Evolutionary conservation across 2,888 invertebrate genomes (phyloP), one percentile per base, ranked within the genome.

Genomic region (Thereva nobilitata): DNA sequence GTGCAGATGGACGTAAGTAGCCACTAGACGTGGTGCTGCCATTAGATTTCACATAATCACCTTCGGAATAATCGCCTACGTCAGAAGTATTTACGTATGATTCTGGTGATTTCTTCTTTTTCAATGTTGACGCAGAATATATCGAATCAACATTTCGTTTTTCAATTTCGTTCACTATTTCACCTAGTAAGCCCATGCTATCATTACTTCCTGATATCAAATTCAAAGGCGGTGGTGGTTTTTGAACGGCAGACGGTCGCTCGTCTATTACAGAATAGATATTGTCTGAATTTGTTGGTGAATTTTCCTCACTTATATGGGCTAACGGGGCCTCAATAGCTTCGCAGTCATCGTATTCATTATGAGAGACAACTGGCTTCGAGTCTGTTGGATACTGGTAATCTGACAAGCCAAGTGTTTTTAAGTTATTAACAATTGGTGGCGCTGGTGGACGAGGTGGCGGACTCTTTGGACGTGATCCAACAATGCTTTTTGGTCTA

Each of bases 241-340:
- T 38, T 75, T 72, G 0, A 77, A 79, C 3, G 6, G 76, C 75
- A 1, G 86, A 83, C 0, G 90, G 87, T 42, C 87, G 85, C 76
- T 93, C 93, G 75, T 93, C 93, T 57, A 93, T 93, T 0, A 93
- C 90, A 0, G 93, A 92, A 76, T 93, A 93, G 70, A 93, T 93
- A 74, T 92, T 93, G 75, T 93, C 93, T 12, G 79, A 80, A 55
- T 80, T 82, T 9, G 83, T 78, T 4, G 84, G 83, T 0, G 86
- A 85, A 68, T 79, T 80, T 73, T 84, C 85, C 73, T 87, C 88
- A 68, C 85, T 84, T 56, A 89, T 87, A 71, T 88, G 86, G 0
- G 86, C 84, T 68, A 89, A 75, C 0, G 87, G 84, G 0, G 84
- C 83, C 69, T 81, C 80, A 37, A 86, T 84, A 52, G 84, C 83